phyloP scores from a whole-genome alignment of 2,888 invertebrate species.

The Rhorus exstirpatorius region DNA sequence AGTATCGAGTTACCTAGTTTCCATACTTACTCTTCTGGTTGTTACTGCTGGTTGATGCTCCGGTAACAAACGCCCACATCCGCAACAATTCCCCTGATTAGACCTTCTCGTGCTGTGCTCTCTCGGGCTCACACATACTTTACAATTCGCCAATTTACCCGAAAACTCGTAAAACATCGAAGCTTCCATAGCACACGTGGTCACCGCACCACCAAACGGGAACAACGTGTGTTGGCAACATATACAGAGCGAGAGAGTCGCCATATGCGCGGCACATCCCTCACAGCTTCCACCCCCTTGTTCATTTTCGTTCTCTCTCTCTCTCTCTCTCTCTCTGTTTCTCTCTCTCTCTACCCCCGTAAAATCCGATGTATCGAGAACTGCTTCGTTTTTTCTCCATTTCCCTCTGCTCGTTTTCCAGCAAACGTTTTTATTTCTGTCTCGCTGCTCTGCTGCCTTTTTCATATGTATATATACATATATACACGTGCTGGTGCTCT shows the following conservation, averaged over 20 bases:
- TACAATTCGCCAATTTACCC: constrained; percentile 84
- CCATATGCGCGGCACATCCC: constrained; percentile 76
- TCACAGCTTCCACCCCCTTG: constrained; percentile 67
- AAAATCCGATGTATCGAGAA: constrained; percentile 64
- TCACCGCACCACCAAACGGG: constrained; percentile 68
- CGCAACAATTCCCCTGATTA: constrained; percentile 84
- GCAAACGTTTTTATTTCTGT: constrained; percentile 64
- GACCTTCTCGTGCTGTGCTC: constrained; percentile 68
- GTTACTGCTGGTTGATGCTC: constrained; percentile 69
- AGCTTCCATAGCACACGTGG: constrained; percentile 73
- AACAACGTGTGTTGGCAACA: constrained; percentile 57
- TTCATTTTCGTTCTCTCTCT: constrained; percentile 64
- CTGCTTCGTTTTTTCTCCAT: constrained; percentile 68
- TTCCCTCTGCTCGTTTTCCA: constrained; percentile 63
- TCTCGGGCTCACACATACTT: constrained; percentile 72
- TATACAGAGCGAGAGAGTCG: constrained; percentile 58
- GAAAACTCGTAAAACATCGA: constrained; percentile 83
- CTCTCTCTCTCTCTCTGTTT: constrained; percentile 65
- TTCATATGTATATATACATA: background rate
- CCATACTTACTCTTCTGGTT: constrained; percentile 58
- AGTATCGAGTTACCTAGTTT: constrained; percentile 82
- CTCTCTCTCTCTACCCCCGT: constrained; percentile 68
- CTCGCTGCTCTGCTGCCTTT: constrained; percentile 52
- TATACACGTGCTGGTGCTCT: constrained; percentile 4
- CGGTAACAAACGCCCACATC: constrained; percentile 81